Conservation (phyloP, 2,113 vertebrate species). For the Ceyx cyanopectus region DNA sequence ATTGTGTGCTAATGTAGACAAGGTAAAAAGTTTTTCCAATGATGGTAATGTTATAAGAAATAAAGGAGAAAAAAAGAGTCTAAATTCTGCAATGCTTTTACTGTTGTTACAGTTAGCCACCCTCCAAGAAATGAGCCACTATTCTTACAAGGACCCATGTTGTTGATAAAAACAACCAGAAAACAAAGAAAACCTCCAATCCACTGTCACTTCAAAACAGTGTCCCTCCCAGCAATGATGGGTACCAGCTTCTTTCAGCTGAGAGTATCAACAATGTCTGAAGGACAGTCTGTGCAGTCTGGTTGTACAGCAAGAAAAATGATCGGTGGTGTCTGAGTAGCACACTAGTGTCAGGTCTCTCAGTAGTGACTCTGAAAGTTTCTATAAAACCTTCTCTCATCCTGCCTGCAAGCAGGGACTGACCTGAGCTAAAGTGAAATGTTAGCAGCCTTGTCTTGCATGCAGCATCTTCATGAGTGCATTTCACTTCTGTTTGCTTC, state of each 20-base stretch:
- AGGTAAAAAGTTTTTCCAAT: background rate
- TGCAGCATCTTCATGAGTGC: background rate
- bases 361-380: accelerated
- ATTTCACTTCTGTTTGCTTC: background rate
- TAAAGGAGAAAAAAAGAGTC: background rate
- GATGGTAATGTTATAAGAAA: background rate
- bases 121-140: background rate
- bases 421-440: background rate
- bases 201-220: background rate
- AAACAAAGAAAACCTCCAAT: accelerated
- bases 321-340: accelerated
- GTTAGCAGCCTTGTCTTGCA: background rate
- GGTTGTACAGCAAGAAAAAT: accelerated
- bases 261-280: background rate
- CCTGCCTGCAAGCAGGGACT: accelerated
- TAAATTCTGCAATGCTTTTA: background rate
- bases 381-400: background rate
- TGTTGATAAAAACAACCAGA: background rate
- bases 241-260: background rate
- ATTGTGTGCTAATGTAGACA: background rate
- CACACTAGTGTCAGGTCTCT: accelerated
- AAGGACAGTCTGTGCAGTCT: background rate
- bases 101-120: background rate
- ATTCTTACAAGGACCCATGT: background rate
- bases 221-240: accelerated